These are phyloP conservation scores for Unio pictorum DNA, from an alignment of 2,888 invertebrate species.

Conservation along the genomic window DNA sequence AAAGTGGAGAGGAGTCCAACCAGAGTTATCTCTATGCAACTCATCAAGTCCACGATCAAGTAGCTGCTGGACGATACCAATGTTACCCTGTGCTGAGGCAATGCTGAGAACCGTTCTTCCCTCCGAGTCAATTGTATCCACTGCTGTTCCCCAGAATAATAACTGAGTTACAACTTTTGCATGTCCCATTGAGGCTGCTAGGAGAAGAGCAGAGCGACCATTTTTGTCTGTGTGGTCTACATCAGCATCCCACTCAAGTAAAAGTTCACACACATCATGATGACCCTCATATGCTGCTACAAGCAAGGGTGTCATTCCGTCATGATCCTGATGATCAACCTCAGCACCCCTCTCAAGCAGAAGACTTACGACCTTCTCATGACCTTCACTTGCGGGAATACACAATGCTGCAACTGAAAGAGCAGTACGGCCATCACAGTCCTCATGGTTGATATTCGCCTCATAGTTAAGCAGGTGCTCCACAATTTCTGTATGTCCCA, in stretches of 20 bases:
- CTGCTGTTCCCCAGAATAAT: slow-evolving; percentile 95
- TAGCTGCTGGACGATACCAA: slow-evolving; percentile 90
- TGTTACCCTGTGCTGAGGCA: slow-evolving; percentile 72
- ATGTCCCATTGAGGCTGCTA: slow-evolving; percentile 92
- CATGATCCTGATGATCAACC: slow-evolving; percentile 69
- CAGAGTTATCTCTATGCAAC: slow-evolving; percentile 87
- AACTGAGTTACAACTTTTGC: slow-evolving; percentile 87
- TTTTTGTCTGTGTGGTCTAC: slow-evolving; percentile 85
- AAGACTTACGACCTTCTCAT: slow-evolving; percentile 68
- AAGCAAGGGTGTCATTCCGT: slow-evolving; percentile 70
- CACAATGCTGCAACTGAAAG: slow-evolving; percentile 77
- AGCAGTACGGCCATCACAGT: slow-evolving; percentile 92
- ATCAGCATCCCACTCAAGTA: slow-evolving; percentile 93
- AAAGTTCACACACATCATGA: slow-evolving; percentile 79
- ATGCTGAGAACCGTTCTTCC: slow-evolving; percentile 84
- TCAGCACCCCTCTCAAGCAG: slow-evolving; percentile 67
- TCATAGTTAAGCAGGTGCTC: slow-evolving; percentile 74
- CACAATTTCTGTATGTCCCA: slow-evolving; percentile 75
- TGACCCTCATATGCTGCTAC: slow-evolving; percentile 76
- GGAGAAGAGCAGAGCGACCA: slow-evolving; percentile 66
- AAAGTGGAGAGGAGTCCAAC: slow-evolving; percentile 97
- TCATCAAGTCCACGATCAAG: slow-evolving; percentile 79
- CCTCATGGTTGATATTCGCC: slow-evolving; percentile 77
- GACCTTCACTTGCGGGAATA: slow-evolving; percentile 73
- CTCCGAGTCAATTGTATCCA: slow-evolving; percentile 94